phyloP scores from a whole-genome alignment of 2,113 vertebrate genomes.

The Cynocephalus volans region DNA sequence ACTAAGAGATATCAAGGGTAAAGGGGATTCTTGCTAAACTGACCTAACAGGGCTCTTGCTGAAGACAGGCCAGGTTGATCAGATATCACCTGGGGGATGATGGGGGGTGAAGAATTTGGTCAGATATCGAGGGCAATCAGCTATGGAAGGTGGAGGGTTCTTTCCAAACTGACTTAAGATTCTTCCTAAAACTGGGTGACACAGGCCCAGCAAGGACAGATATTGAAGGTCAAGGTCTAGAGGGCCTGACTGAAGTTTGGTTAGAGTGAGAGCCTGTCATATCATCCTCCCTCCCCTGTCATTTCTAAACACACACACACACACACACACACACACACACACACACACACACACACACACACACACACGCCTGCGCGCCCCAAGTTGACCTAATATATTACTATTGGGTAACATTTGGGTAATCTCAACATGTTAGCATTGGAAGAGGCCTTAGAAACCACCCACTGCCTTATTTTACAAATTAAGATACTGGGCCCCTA shows the following conservation, averaged over 20 bases:
- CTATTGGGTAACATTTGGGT: background rate
- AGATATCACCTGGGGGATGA: background rate
- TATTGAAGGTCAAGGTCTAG: background rate
- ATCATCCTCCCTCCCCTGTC: background rate
- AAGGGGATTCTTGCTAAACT: background rate
- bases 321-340: background rate
- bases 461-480: constrained; percentile 17
- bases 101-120: background rate
- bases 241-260: background rate
- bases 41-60: background rate
- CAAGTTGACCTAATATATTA: background rate
- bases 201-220: background rate
- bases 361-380: no score
- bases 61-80: background rate
- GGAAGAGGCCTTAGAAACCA: background rate
- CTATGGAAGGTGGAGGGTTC: background rate
- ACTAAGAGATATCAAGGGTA: background rate
- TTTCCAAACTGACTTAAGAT: background rate
- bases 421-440: background rate
- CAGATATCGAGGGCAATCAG: background rate
- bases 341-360: no score
- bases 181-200: background rate
- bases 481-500: background rate
- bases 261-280: background rate
- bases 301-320: background rate